Percentiles rank a stretch among this genome's conserved stretches.
These are phyloP conservation scores for Drosophila melanosoma DNA, from an alignment of 2,888 invertebrate genomes.

Conservation along the genomic window DNA sequence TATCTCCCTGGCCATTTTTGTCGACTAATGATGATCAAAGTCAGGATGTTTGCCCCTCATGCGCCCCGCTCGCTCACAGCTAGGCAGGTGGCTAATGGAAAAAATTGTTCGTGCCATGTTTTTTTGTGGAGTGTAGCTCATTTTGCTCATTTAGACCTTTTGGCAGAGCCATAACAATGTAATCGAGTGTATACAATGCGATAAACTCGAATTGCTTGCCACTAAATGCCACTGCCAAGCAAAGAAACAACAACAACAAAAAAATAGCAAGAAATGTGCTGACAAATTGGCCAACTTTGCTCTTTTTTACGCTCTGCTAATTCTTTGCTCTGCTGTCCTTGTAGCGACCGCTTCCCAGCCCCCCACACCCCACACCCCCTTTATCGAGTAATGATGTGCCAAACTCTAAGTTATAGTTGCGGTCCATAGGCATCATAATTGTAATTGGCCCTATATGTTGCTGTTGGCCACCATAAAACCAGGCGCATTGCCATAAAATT, in stretches of 20 bases:
- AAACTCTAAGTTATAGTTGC: slow-evolving; percentile 70
- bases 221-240: slow-evolving; percentile 47
- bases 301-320: slow-evolving; percentile 31
- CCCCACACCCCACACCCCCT: too few species aligned
- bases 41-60: slow-evolving; percentile 34
- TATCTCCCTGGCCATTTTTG: slow-evolving; percentile 67
- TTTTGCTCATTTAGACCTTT: slow-evolving; percentile 48
- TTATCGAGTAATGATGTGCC: slow-evolving; percentile 42
- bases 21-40: slow-evolving; percentile 75
- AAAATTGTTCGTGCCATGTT: neutral
- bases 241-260: neutral
- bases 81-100: slow-evolving; percentile 29
- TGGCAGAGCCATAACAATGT: slow-evolving; percentile 65
- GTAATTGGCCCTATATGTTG: slow-evolving; percentile 39
- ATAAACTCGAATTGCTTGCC: slow-evolving; percentile 68
- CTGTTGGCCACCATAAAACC: slow-evolving; percentile 35
- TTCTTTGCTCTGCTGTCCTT: slow-evolving; percentile 17
- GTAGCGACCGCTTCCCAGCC: neutral
- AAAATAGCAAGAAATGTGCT: slow-evolving; percentile 36
- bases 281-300: slow-evolving; percentile 63
- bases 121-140: slow-evolving; percentile 1
- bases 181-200: slow-evolving; percentile 72
- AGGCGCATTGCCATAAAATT: slow-evolving; percentile 33
- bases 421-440: slow-evolving; percentile 45
- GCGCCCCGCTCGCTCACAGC: neutral